These are phyloP conservation scores for Myocastor coypus DNA, from an alignment of 2,113 vertebrate genomes.

Conservation along the genomic window DNA sequence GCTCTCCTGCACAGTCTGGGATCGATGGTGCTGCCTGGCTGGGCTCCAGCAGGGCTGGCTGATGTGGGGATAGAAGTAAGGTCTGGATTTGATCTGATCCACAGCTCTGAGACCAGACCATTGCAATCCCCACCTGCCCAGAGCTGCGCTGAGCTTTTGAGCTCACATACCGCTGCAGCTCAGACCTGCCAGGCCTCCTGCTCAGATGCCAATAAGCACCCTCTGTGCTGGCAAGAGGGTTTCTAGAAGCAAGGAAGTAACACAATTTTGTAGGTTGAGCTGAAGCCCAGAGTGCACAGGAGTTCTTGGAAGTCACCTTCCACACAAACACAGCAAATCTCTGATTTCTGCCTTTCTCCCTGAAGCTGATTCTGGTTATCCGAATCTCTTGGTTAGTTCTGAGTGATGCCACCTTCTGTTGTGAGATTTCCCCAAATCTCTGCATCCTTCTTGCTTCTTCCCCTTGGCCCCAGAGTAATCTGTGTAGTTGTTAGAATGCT, in stretches of 20 bases:
- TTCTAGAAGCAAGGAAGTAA: neutral
- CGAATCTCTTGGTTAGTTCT: too few species aligned
- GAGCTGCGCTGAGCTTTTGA: neutral
- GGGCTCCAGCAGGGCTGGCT: constrained; percentile 49
- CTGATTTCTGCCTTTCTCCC: neutral
- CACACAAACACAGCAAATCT: neutral
- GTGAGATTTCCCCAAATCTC: neutral
- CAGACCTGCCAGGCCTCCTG: neutral
- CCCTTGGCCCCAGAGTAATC: neutral
- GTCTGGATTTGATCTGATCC: constrained; percentile 60
- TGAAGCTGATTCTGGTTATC: neutral
- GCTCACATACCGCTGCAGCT: neutral
- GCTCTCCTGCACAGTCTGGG: constrained; percentile 64
- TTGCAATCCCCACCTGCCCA: neutral
- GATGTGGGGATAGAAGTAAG: neutral
- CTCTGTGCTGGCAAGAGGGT: neutral
- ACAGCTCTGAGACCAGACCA: neutral
- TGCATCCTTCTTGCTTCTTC: neutral
- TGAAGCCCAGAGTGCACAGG: too few species aligned
- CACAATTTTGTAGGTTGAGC: neutral
- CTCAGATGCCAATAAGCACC: neutral
- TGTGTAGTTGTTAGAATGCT: neutral
- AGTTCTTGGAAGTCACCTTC: neutral
- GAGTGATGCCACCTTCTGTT: neutral
- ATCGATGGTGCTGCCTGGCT: constrained; percentile 56